These are phyloP conservation scores for Pachycephala philippinensis DNA, from an alignment of 2,113 vertebrate species.

Conservation along the genomic window DNA sequence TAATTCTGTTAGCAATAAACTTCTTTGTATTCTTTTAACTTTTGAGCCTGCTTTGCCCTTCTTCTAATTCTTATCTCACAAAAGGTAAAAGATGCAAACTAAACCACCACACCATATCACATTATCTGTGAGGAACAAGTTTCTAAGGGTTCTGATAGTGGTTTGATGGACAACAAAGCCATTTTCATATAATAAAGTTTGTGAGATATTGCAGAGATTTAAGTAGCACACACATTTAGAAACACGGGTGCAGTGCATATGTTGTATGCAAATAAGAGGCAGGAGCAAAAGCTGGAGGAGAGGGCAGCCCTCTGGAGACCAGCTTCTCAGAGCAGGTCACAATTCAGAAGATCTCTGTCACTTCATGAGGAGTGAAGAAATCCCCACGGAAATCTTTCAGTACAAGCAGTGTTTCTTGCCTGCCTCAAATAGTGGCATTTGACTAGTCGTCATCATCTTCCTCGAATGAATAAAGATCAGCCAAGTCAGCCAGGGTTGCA, in stretches of 20 bases:
- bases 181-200: not conserved
- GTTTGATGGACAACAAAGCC: not conserved
- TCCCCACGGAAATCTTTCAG: not conserved
- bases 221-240: not conserved
- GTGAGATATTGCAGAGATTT: not conserved
- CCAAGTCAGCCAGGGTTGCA: not conserved
- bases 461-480: not conserved
- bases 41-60: no score
- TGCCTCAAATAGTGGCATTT: not conserved
- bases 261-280: not conserved
- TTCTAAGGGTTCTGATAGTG: not conserved
- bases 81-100: no score
- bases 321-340: not conserved
- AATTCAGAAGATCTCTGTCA: rapidly evolving
- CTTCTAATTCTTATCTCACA: no score
- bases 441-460: not conserved
- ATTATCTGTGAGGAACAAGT: not conserved
- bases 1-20: no score
- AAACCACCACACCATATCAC: no score
- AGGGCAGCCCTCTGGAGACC: not conserved
- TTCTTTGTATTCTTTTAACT: no score
- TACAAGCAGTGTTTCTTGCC: not conserved
- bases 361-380: not conserved
- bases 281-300: not conserved
- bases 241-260: not conserved